Conservation (phyloP, 1,140 invertebrate genomes). For the Megalopta genalis region DNA sequence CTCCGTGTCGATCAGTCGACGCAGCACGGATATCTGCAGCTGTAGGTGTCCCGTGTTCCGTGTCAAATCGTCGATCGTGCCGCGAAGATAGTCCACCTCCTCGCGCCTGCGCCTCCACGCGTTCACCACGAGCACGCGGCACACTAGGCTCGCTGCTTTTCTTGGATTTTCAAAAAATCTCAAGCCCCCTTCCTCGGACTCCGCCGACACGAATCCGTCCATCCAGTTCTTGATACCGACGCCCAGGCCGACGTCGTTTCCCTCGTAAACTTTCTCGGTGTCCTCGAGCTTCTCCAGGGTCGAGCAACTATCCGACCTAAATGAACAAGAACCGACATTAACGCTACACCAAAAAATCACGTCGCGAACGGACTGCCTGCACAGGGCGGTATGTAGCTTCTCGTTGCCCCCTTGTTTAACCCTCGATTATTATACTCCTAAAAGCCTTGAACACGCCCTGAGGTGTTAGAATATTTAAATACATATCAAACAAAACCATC, state of each 20-base stretch:
- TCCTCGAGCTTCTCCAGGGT: constrained; percentile 39
- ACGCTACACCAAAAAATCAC: too few relatives aligned
- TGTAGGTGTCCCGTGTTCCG: constrained; percentile 80
- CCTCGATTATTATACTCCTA: too few relatives aligned
- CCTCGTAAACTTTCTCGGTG: constrained; percentile 30
- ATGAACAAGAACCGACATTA: neutral
- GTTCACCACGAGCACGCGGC: constrained; percentile 78
- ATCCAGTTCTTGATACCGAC: constrained; percentile 53
- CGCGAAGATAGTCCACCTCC: constrained; percentile 78
- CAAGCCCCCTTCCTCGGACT: constrained; percentile 41
- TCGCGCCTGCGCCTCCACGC: constrained; percentile 81
- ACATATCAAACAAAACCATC: too few relatives aligned
- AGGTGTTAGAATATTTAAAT: too few relatives aligned
- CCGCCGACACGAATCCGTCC: constrained; percentile 34
- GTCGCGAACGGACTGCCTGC: too few relatives aligned
- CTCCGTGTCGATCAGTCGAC: constrained; percentile 81
- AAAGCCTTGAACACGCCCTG: too few relatives aligned
- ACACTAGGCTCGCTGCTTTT: constrained; percentile 77
- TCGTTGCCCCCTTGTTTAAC: too few relatives aligned
- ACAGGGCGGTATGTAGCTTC: too few relatives aligned
- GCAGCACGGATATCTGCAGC: constrained; percentile 81
- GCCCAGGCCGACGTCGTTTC: constrained; percentile 16
- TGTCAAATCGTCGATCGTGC: constrained; percentile 75
- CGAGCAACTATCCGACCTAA: constrained; percentile 61
- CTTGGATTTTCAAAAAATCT: constrained; percentile 41